Evolutionary conservation across 2,113 vertebrate species (phyloP), one percentile per base, ranked within the genome.

Genomic region (Thamnaconus septentrionalis): DNA sequence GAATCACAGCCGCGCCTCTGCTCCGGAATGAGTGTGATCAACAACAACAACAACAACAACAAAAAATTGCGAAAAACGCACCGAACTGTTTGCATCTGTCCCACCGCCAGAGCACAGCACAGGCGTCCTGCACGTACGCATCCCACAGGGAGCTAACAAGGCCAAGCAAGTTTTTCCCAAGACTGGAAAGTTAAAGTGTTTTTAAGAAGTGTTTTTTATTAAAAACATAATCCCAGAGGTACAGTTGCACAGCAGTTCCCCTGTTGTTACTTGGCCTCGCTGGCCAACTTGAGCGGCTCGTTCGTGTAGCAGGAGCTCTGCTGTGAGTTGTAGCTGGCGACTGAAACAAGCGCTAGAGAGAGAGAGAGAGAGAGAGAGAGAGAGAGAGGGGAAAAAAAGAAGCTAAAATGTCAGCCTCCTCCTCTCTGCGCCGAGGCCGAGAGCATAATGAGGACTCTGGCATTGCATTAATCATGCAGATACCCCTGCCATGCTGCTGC

Each of bases 381-480:
- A 31, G 18, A 1, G 18, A 31, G 18, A 31, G 18, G 18, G 41
- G 5, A 66, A 50, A 60, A 39, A 8, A 66, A 51, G 59, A 49
- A 64, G 8, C 43, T 3, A 66, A 66, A 58, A 9, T 41, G 64
- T 59, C 54, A 62, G 10, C 74, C 53, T 49, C 8, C 11, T 11
- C 11, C 41, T 56, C 66, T 65, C 5, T 64, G 55, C 71, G 60
- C 18, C 49, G 50, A 55, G 62, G 62, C 18, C 52, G 42, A 52
- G 66, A 44, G 56, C 59, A 56, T 58, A 55, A 61, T 62, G 58
- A 70, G 52, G 12, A 11, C n/a, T 50, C 42, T 11, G 5, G 51
- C 3, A 4, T 56, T 57, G 49, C 61, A 81, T 82, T 76, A 76
- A 78, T 78, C 74, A 80, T 46, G 47, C 66, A 55, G 66, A 80